A percentile compares a stretch with the other conserved stretches of the same genome.
These are phyloP conservation scores for Emydoidea blandingii DNA, from an alignment of 2,797 vertebrate species.

Conservation along the genomic window DNA sequence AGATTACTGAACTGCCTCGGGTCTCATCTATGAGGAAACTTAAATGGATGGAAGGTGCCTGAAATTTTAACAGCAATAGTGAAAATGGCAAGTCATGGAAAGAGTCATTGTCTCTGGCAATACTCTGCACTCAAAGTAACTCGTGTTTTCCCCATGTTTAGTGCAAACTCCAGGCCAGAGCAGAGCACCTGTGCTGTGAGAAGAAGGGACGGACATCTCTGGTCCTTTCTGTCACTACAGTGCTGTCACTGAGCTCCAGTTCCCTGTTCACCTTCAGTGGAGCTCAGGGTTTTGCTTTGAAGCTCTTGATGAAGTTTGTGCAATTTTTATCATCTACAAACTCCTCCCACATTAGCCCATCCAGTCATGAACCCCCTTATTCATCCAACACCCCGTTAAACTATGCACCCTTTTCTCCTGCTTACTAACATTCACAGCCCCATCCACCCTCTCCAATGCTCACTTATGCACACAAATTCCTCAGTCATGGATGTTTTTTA, in stretches of 20 bases:
- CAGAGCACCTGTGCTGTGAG: not conserved
- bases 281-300: not conserved
- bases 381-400: constrained; percentile 13
- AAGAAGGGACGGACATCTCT: not conserved
- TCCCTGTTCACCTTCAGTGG: not conserved
- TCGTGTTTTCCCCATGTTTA: not conserved
- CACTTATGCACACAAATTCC: not conserved
- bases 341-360: not conserved
- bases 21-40: not conserved
- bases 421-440: not conserved
- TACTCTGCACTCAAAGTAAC: not conserved
- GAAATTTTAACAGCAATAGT: not conserved
- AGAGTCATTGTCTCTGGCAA: not conserved
- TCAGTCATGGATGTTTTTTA: not conserved
- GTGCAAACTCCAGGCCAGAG: not conserved
- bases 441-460: not conserved
- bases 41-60: not conserved
- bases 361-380: not conserved
- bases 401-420: not conserved
- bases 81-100: not conserved
- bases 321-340: constrained; percentile 16
- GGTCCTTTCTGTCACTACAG: not conserved
- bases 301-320: constrained; percentile 27
- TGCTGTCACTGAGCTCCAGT: not conserved
- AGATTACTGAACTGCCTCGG: not conserved